phyloP scores from a whole-genome alignment of 1,140 invertebrate genomes.

The Eupeodes corollae region DNA sequence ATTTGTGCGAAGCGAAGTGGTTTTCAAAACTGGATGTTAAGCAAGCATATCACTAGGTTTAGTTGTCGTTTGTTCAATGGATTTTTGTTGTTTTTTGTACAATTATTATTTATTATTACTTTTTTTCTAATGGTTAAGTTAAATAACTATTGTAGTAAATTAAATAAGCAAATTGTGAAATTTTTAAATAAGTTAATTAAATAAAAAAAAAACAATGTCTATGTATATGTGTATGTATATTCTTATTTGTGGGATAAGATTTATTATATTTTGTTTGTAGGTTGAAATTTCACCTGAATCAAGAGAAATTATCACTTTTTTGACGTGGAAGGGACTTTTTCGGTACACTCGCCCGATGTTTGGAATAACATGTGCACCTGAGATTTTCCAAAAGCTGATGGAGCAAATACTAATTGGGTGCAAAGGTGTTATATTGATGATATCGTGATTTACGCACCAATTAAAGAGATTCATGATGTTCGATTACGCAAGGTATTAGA shows the following conservation, averaged over 20 bases:
- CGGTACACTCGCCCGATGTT: constrained; percentile 28
- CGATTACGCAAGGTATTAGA: constrained; percentile 15
- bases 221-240: too few species aligned
- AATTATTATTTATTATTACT: neutral
- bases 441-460: constrained; percentile 20
- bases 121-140: too few species aligned
- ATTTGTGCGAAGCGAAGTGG: constrained; percentile 14
- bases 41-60: constrained; percentile 19
- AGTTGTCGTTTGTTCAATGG: too few species aligned
- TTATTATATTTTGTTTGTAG: neutral
- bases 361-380: constrained; percentile 25
- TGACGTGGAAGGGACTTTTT: constrained; percentile 24
- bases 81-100: neutral
- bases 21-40: constrained; percentile 22
- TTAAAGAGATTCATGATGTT: constrained; percentile 13
- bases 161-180: too few species aligned
- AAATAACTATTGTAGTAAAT: too few species aligned
- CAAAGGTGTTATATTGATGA: constrained; percentile 25
- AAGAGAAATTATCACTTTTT: constrained; percentile 31
- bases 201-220: too few species aligned
- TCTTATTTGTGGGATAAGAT: too few species aligned
- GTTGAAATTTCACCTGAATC: constrained; percentile 11
- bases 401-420: constrained; percentile 19
- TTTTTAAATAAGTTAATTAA: too few species aligned
- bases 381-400: constrained; percentile 32